Evolutionary conservation across 2,113 vertebrate species (phyloP).

Genomic region (Halichoeres trimaculatus): DNA sequence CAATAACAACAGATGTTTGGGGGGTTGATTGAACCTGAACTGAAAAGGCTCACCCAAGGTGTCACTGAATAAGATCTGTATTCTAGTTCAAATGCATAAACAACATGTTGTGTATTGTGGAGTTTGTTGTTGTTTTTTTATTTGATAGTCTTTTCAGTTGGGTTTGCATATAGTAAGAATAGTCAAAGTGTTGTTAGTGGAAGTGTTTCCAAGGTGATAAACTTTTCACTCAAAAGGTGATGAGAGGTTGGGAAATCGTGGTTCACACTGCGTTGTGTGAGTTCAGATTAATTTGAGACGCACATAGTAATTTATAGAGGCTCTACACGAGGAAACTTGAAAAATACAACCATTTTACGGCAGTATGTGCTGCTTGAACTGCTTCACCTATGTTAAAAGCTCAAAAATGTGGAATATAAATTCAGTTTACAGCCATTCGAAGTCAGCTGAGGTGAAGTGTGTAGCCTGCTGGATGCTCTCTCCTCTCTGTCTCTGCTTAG

Average conservation of each 20-base stretch:
- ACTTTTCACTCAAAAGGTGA: slow-evolving; percentile 81
- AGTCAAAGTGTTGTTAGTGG: slow-evolving; percentile 71
- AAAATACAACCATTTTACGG: background rate
- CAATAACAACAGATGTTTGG: slow-evolving; percentile 42
- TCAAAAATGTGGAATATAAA: background rate
- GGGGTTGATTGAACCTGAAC: slow-evolving; percentile 6
- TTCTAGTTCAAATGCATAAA: slow-evolving; percentile 53
- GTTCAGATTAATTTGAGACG: slow-evolving; percentile 11
- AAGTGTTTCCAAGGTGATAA: slow-evolving; percentile 84
- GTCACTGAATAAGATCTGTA: slow-evolving; percentile 19
- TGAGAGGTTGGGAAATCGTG: slow-evolving; percentile 60
- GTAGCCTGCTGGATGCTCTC: slow-evolving; percentile 54
- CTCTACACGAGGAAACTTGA: background rate
- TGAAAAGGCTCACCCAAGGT: slow-evolving; percentile 7
- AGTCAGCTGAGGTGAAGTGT: slow-evolving; percentile 35
- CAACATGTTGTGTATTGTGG: slow-evolving; percentile 1
- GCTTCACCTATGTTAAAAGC: background rate
- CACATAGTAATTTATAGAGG: background rate
- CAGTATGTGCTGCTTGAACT: background rate
- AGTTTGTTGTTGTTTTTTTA: slow-evolving; percentile 77
- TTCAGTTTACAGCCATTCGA: background rate
- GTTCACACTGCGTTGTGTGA: slow-evolving; percentile 39
- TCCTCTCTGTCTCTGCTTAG: slow-evolving; percentile 38
- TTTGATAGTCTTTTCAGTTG: slow-evolving; percentile 35
- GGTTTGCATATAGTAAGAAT: slow-evolving; percentile 56